Percentiles rank a stretch among this genome's conserved stretches.
phyloP scores from a whole-genome alignment of 1,140 invertebrate genomes.

The Phenacoccus solenopsis region DNA sequence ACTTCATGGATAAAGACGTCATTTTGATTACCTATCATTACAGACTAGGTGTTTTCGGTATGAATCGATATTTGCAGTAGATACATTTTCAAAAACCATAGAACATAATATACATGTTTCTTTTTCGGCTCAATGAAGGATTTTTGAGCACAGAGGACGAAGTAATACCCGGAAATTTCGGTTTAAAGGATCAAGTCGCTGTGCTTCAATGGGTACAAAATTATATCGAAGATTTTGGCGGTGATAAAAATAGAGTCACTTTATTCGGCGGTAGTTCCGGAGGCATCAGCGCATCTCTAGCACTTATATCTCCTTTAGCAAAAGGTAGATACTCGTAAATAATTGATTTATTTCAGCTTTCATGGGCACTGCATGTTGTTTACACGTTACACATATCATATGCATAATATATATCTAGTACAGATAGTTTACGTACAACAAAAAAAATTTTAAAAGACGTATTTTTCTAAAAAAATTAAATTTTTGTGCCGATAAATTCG shows the following conservation, averaged over 20 bases:
- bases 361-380: too few relatives aligned
- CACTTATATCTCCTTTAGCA: slow-evolving; percentile 23
- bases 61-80: not conserved
- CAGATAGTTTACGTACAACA: not conserved
- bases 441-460: not conserved
- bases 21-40: slow-evolving; percentile 57
- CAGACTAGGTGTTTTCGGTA: slow-evolving; percentile 37
- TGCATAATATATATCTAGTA: too few relatives aligned
- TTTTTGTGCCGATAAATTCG: too few relatives aligned
- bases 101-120: too few relatives aligned
- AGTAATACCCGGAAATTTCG: slow-evolving; percentile 23
- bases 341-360: too few relatives aligned
- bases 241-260: slow-evolving; percentile 23
- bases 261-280: slow-evolving; percentile 25
- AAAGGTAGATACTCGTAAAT: slow-evolving; percentile 9
- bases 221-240: slow-evolving; percentile 25
- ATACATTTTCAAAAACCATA: too few relatives aligned
- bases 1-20: slow-evolving; percentile 41
- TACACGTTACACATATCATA: too few relatives aligned
- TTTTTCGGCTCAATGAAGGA: too few relatives aligned
- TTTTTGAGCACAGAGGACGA: slow-evolving; percentile 25
- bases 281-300: slow-evolving; percentile 16
- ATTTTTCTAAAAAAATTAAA: not conserved
- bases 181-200: slow-evolving; percentile 25
- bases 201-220: slow-evolving; percentile 26